Evolutionary conservation across 2,888 invertebrate genomes (phyloP).

Genomic region (Scaptomyza parva): DNA sequence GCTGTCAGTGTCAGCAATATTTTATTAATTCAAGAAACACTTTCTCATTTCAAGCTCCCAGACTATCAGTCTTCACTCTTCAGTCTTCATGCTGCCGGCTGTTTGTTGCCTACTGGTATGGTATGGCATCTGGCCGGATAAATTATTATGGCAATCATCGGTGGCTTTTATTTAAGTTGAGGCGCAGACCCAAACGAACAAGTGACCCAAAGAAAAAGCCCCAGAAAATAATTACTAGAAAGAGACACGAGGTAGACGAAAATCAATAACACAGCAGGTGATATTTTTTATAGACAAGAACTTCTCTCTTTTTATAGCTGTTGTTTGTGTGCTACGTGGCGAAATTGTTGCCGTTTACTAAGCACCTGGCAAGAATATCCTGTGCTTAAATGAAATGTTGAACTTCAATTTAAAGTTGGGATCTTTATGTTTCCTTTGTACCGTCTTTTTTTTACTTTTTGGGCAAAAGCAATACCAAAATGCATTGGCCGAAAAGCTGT

Average conservation of each 20-base stretch:
- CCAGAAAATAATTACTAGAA: too few species aligned
- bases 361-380: conserved; percentile 40
- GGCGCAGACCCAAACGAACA: conserved; percentile 24
- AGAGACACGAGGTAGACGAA: conserved; percentile 32
- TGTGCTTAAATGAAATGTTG: conserved; percentile 42
- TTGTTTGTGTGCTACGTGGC: conserved; percentile 17
- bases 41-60: conserved; percentile 24
- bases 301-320: conserved; percentile 59
- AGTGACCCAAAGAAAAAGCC: conserved; percentile 16
- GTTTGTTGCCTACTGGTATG: conserved; percentile 1
- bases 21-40: conserved; percentile 70
- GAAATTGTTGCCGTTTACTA: conserved; percentile 57
- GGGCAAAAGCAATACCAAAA: conserved; percentile 14
- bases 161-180: conserved; percentile 74
- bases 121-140: conserved; percentile 44
- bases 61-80: not conserved
- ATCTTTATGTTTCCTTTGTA: not conserved
- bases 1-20: conserved; percentile 68
- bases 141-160: conserved; percentile 78
- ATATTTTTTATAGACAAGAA: conserved; percentile 67
- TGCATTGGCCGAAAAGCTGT: conserved; percentile 43
- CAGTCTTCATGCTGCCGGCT: too few species aligned
- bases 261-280: conserved; percentile 78
- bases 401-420: conserved; percentile 59
- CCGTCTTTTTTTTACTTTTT: conserved; percentile 9